Percentiles rank a stretch among this genome's conserved stretches.
These are phyloP conservation scores for Grallaria varia DNA, from an alignment of 2,113 vertebrate genomes.

Conservation along the genomic window DNA sequence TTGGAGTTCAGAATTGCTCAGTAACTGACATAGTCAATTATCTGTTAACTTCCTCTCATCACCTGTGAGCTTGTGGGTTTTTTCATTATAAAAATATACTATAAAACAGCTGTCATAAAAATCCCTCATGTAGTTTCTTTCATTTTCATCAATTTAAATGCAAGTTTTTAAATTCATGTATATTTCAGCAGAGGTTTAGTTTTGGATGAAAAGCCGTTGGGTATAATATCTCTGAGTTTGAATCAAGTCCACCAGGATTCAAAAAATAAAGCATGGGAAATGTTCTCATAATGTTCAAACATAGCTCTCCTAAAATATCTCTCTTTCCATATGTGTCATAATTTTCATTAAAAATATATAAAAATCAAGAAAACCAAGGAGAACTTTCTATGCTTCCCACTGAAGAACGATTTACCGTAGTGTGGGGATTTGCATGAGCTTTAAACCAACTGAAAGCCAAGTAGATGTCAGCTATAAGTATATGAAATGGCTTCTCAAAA, in stretches of 20 bases:
- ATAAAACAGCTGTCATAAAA: not conserved
- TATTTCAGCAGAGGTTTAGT: not conserved
- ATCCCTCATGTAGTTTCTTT: not conserved
- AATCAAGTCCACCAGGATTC: slow-evolving; percentile 7
- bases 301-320: not conserved
- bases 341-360: slow-evolving; percentile 7
- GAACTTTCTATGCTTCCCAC: not conserved
- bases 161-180: not conserved
- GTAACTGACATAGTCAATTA: not conserved
- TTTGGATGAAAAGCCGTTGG: not conserved
- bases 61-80: not conserved
- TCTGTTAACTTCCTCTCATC: not conserved
- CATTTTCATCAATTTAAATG: not conserved
- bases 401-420: not conserved
- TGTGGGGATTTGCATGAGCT: not conserved
- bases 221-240: not conserved
- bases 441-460: not conserved
- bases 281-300: not conserved
- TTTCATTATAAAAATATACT: not conserved
- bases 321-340: not conserved
- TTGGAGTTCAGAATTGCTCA: not conserved
- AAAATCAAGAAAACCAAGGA: not conserved
- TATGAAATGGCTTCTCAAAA: not conserved
- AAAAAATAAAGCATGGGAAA: slow-evolving; percentile 20
- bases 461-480: not conserved